Evolutionary conservation across 2,888 invertebrate genomes (phyloP).

Genomic region (Brachyptera risi): DNA sequence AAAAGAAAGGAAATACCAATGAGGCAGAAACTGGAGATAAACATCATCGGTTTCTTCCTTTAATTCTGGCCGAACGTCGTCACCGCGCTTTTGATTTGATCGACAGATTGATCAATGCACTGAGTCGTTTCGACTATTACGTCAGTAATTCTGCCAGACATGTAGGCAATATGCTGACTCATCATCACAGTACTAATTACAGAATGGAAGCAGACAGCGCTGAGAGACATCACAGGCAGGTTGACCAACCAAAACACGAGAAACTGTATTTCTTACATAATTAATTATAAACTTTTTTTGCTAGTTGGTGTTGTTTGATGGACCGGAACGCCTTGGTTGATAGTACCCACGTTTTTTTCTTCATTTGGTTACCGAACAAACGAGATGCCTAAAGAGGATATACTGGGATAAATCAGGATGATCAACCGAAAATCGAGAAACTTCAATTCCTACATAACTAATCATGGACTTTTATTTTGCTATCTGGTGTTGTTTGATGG

Average conservation of each 20-base stretch:
- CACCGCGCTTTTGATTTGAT: neutral
- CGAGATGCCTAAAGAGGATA: no score
- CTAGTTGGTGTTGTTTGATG: no score
- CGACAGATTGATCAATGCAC: neutral
- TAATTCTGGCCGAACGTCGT: neutral
- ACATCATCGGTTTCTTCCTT: neutral
- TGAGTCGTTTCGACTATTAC: conserved; percentile 5
- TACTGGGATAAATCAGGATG: no score
- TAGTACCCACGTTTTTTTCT: no score
- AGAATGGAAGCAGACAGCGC: neutral
- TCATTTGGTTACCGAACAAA: no score
- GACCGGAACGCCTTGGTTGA: no score
- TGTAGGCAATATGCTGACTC: neutral
- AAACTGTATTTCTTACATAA: conserved; percentile 4
- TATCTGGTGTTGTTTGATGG: no score
- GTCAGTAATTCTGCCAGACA: conserved; percentile 7
- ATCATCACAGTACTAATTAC: conserved; percentile 3
- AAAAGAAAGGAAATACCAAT: neutral
- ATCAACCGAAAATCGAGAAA: no score
- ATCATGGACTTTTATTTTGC: no score
- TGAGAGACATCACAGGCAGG: neutral
- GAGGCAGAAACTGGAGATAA: neutral
- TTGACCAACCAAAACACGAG: neutral
- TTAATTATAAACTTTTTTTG: neutral
- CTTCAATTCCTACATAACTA: no score